Base-by-base conservation (phyloP, 2,888 invertebrate genomes). In the Hydrotaea cyrtoneurina region DNA sequence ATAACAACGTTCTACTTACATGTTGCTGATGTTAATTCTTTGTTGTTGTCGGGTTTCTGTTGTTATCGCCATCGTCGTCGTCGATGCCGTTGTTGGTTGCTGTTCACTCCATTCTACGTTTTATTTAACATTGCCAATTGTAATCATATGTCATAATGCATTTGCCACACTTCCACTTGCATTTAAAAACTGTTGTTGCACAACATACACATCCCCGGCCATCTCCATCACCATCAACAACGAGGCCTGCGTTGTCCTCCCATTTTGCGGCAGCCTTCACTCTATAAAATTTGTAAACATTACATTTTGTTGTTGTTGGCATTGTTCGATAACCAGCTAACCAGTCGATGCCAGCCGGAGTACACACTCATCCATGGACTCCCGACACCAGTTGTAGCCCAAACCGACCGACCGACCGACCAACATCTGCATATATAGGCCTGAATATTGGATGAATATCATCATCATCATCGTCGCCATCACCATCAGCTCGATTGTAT, bases 121-220 rank as follows among this genome's bases (percentile, higher is more conserved):
- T 76, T 76, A 36, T 59, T 79, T 73, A 72, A 74, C 82, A 82
- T 77, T 85, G 82, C 23, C 82, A 85, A 85, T 85, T 80, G 82
- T 80, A 82, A 85, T 85, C 85, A 85, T 77, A 80, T 85, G 85
- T 85, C 85, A 85, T 82, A 85, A 85, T 79, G 79, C 69, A 85
- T 85, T 85, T 82, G 85, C 85, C 85, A 85, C 85, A 85, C 85
- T 82, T 82, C 85, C 85, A 85, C 76, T 79, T 85, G 85, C 77
- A 80, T 82, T 46, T 79, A 69, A 43, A 79, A 74, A 43, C 59
- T 62, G 50, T 62, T 62, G 23, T 23, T 23, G 23, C 59, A 26
- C n/a, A n/a, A n/a, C n/a, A n/a, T n/a, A n/a, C n/a, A 23, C 26
- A 31, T 43, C 13, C 43, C 13, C 43, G 15, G 43, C 13, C 11